Evolutionary conservation across 2,888 invertebrate genomes (phyloP).

Genomic region (Rambutsinella grinnellia): DNA sequence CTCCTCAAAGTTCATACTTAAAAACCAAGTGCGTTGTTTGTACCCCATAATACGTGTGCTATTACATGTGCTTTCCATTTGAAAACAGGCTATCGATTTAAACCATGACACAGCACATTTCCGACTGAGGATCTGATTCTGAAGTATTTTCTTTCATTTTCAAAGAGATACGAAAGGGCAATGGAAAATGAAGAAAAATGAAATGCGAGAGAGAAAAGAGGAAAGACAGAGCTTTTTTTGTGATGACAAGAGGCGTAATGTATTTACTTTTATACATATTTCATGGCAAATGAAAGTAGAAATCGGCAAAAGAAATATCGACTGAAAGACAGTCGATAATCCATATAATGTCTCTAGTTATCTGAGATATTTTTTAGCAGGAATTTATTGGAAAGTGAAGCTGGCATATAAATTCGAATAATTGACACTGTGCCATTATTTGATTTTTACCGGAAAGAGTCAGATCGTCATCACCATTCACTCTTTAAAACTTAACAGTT

Average conservation of each 20-base stretch:
- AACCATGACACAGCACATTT: constrained; percentile 7
- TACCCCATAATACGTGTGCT: not conserved
- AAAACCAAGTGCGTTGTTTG: not conserved
- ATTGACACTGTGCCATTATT: too few relatives aligned
- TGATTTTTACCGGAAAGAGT: too few relatives aligned
- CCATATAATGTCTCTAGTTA: too few relatives aligned
- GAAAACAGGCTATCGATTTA: not conserved
- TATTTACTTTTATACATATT: not conserved
- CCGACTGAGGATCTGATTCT: not conserved
- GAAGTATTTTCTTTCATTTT: not conserved
- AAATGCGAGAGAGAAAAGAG: too few relatives aligned
- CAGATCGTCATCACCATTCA: too few relatives aligned
- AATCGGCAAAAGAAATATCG: not conserved
- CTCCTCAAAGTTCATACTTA: constrained; percentile 2
- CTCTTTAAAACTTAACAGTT: too few relatives aligned
- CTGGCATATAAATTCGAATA: too few relatives aligned
- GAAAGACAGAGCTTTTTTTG: not conserved
- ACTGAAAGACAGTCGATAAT: too few relatives aligned
- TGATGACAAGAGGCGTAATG: not conserved
- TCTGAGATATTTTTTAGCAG: not conserved
- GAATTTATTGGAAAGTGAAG: not conserved
- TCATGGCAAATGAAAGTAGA: not conserved
- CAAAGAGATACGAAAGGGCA: too few relatives aligned
- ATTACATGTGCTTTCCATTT: not conserved
- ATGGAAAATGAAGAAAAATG: too few relatives aligned